Conservation (phyloP, 2,888 invertebrate species). For the Melanostoma scalare region DNA sequence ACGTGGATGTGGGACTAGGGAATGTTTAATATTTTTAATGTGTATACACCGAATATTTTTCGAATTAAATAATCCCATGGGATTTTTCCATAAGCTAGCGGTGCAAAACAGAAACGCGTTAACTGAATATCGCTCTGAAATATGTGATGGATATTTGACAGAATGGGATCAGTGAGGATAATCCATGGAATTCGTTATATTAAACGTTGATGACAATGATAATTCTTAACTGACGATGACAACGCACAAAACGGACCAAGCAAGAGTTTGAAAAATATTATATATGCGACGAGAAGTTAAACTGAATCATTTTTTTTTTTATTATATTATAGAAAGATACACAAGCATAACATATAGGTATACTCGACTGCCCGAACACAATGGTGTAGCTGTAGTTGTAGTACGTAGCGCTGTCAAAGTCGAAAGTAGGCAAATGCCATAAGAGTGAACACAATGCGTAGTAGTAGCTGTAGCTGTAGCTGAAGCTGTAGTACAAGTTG, state of each 20-base stretch:
- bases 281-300: too few species aligned
- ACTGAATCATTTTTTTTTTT: too few species aligned
- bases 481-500: too few species aligned
- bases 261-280: constrained; percentile 1
- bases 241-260: constrained; percentile 29
- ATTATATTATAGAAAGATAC: too few species aligned
- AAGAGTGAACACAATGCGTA: too few species aligned
- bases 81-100: constrained; percentile 55
- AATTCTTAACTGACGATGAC: constrained; percentile 57
- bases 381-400: too few species aligned
- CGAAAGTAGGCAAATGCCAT: too few species aligned
- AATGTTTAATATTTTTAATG: constrained; percentile 66
- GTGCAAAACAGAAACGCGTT: constrained; percentile 56
- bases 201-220: constrained; percentile 68
- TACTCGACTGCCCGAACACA: too few species aligned
- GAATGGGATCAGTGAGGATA: constrained; percentile 73
- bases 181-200: constrained; percentile 73
- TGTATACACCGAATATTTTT: constrained; percentile 60
- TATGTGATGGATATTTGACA: constrained; percentile 74
- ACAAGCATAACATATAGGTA: too few species aligned
- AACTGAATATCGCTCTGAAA: constrained; percentile 58
- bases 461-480: too few species aligned
- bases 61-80: constrained; percentile 62
- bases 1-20: constrained; percentile 15
- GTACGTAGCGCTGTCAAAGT: too few species aligned